Conservation (phyloP, 2,888 invertebrate genomes). For the Cloeon dipterum region DNA sequence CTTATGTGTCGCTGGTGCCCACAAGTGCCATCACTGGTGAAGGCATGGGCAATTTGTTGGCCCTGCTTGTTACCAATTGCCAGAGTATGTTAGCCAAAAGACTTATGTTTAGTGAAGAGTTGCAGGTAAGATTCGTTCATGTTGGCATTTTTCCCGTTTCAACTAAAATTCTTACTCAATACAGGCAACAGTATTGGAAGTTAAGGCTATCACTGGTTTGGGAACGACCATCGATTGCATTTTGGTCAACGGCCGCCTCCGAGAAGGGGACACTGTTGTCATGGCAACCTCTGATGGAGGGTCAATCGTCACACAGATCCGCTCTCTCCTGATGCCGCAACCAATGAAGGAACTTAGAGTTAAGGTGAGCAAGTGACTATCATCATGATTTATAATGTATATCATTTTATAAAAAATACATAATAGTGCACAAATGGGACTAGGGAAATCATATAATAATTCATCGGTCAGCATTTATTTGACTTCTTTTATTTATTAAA, state of each 20-base stretch:
- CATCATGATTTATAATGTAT: conserved; percentile 4
- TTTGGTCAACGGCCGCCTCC: conserved; percentile 84
- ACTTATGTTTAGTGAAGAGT: conserved; percentile 75
- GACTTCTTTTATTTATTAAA: no score
- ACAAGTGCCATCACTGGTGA: conserved; percentile 97
- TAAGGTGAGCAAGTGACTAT: conserved; percentile 46
- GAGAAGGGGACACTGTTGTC: conserved; percentile 83
- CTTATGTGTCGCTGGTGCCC: conserved; percentile 87
- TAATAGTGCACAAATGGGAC: no score
- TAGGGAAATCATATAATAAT: no score
- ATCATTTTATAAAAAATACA: conserved; percentile 7
- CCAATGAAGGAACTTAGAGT: conserved; percentile 93
- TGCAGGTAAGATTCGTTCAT: conserved; percentile 40
- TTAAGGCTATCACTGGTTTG: conserved; percentile 88
- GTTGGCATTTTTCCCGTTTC: background rate
- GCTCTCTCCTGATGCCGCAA: conserved; percentile 92
- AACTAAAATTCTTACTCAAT: conserved; percentile 3
- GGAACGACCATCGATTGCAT: conserved; percentile 98
- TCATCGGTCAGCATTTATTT: no score
- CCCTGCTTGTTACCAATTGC: conserved; percentile 77
- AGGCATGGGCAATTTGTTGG: conserved; percentile 93
- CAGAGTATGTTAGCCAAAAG: conserved; percentile 75
- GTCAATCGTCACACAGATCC: conserved; percentile 93
- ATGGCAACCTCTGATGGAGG: conserved; percentile 88
- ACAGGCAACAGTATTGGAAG: conserved; percentile 28